phyloP scores from a whole-genome alignment of 1,140 invertebrate genomes.

The Euborellia annulipes region DNA sequence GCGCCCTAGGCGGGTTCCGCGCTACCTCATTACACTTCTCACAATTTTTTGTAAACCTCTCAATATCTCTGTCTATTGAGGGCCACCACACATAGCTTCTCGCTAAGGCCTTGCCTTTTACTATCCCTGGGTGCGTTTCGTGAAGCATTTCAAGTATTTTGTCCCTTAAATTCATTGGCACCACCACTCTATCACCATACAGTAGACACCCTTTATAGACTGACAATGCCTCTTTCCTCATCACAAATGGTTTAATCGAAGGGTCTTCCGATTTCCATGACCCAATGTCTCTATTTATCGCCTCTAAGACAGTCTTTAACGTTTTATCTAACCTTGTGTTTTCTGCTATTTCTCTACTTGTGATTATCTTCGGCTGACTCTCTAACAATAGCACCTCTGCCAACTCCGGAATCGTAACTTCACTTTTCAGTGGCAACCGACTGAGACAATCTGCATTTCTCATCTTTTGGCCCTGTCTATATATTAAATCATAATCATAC shows the following conservation, averaged over 20 bases:
- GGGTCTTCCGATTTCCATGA: no score
- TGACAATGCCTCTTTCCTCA: neutral
- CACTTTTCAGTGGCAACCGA: constrained; percentile 15
- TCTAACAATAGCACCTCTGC: no score
- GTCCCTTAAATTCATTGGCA: constrained; percentile 22
- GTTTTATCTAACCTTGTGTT: no score
- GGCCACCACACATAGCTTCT: constrained; percentile 35
- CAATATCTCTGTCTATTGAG: constrained; percentile 29
- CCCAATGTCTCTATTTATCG: no score
- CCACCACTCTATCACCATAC: constrained; percentile 14
- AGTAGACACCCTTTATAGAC: constrained; percentile 5
- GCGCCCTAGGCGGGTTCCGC: constrained; percentile 5
- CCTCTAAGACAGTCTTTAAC: no score
- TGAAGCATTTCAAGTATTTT: constrained; percentile 21
- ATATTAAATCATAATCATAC: constrained; percentile 24
- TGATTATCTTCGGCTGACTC: no score
- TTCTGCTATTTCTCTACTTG: no score
- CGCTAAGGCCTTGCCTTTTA: constrained; percentile 34
- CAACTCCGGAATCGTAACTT: no score
- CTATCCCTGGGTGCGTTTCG: constrained; percentile 31
- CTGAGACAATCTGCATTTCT: constrained; percentile 20
- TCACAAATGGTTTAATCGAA: neutral
- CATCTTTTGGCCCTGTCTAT: constrained; percentile 18
- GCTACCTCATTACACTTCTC: constrained; percentile 21
- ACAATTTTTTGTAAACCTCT: constrained; percentile 28